phyloP scores from a whole-genome alignment of 2,797 vertebrate species.

The Myotis pilosus region DNA sequence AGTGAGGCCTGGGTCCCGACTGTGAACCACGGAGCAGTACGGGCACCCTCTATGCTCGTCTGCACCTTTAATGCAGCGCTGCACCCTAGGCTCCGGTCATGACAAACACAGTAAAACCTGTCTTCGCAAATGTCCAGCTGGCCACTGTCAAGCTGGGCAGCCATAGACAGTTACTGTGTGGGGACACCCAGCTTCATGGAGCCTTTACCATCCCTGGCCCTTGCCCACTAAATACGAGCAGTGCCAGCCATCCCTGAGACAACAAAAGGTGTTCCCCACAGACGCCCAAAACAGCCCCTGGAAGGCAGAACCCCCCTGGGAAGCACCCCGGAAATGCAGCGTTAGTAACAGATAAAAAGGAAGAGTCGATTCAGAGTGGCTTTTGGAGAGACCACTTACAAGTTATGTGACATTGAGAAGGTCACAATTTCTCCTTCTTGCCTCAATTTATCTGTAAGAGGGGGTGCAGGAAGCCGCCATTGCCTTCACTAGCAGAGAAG shows the following conservation, averaged over 20 bases:
- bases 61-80: accelerated
- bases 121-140: background rate
- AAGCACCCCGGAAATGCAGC: background rate
- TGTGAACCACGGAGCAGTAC: background rate
- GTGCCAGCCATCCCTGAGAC: background rate
- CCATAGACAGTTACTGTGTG: background rate
- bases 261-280: background rate
- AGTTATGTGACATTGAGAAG: background rate
- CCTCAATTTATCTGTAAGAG: background rate
- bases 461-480: no score
- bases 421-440: no score
- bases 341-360: background rate
- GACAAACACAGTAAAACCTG: background rate
- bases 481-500: no score
- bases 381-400: background rate
- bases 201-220: background rate
- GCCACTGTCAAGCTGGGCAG: background rate
- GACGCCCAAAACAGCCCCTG: background rate
- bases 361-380: background rate
- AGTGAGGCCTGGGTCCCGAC: background rate
- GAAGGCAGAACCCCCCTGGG: background rate
- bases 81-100: accelerated
- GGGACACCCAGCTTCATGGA: background rate
- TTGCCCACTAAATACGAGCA: no score
- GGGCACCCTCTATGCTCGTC: accelerated